These are phyloP conservation scores for Tenthredo notha DNA, from an alignment of 2,888 invertebrate genomes.

Conservation along the genomic window DNA sequence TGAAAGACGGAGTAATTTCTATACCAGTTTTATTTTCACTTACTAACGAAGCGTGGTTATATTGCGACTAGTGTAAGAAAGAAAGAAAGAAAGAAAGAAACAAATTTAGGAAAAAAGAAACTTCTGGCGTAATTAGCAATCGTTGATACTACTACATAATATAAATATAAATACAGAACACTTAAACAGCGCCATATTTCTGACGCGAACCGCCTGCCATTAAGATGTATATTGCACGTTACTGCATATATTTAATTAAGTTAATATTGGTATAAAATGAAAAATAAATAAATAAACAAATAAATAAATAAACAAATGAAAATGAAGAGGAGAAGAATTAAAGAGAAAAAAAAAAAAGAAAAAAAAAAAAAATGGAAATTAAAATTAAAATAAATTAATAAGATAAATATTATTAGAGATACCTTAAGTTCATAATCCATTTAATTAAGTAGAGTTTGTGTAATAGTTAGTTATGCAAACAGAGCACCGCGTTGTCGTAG, in stretches of 20 bases:
- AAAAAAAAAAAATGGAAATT: slow-evolving; percentile 43
- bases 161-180: slow-evolving; percentile 46
- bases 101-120: too few relatives aligned
- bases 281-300: slow-evolving; percentile 51
- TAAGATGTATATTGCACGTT: slow-evolving; percentile 64
- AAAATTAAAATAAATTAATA: slow-evolving; percentile 23
- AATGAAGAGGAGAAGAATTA: too few relatives aligned
- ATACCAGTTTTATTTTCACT: not conserved
- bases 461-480: slow-evolving; percentile 47
- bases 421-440: slow-evolving; percentile 46
- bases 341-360: not conserved
- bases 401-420: slow-evolving; percentile 53
- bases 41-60: not conserved
- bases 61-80: not conserved
- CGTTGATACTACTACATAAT: not conserved
- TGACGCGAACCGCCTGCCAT: slow-evolving; percentile 65
- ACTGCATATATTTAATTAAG: slow-evolving; percentile 58
- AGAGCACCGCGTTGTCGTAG: slow-evolving; percentile 3
- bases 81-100: too few relatives aligned
- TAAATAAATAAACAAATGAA: slow-evolving; percentile 59
- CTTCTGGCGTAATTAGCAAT: not conserved
- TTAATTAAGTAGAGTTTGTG: slow-evolving; percentile 43
- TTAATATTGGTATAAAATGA: slow-evolving; percentile 39
- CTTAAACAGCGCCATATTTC: slow-evolving; percentile 61
- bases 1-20: not conserved